Evolutionary conservation across 2,888 invertebrate genomes (phyloP), one percentile per base, ranked within the genome.

Genomic region (Calliopum simillimum): DNA sequence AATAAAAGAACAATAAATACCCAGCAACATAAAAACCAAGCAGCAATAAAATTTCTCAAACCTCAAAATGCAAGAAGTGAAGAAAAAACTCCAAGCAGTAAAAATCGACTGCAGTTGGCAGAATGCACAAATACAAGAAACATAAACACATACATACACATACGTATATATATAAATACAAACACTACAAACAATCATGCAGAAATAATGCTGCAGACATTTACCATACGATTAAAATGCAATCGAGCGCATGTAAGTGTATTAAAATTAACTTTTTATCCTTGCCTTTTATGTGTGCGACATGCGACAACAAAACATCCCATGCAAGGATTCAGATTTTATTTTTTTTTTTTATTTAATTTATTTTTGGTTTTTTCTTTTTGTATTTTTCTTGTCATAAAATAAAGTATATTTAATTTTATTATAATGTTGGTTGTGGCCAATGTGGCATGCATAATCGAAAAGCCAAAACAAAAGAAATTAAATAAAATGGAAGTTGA

Each of bases 161-260:
- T n/a, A n/a, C n/a, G n/a, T n/a, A n/a, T n/a, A n/a, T n/a, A n/a
- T n/a, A n/a, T n/a, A n/a, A n/a, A n/a, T n/a, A n/a, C n/a, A n/a
- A n/a, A n/a, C n/a, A n/a, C n/a, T n/a, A n/a, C 53, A 21, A 13
- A 53, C 23, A 23, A 13, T 14, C 21, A 23, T 33, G 33, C 33
- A 33, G 8, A 3, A 4, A 4, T 5, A 6, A 14, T 14, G 14
- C 5, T 12, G 53, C 53, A 53, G 53, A 8, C 53, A 11, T 53
- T 53, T 53, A 53, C 53, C 21, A 23, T 53, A 23, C 23, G 53
- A 53, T 53, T 53, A 53, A 53, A 53, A 53, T 53, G 53, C 53
- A 53, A 53, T 53, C 23, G 53, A 53, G 53, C 23, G 53, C 53
- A 53, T 21, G 53, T 13, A 53, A 53, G 53, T 53, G 53, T 23